Evolutionary conservation across 2,888 invertebrate species (phyloP), one percentile per base, ranked within the genome.

Genomic region (Rhorus exstirpatorius): DNA sequence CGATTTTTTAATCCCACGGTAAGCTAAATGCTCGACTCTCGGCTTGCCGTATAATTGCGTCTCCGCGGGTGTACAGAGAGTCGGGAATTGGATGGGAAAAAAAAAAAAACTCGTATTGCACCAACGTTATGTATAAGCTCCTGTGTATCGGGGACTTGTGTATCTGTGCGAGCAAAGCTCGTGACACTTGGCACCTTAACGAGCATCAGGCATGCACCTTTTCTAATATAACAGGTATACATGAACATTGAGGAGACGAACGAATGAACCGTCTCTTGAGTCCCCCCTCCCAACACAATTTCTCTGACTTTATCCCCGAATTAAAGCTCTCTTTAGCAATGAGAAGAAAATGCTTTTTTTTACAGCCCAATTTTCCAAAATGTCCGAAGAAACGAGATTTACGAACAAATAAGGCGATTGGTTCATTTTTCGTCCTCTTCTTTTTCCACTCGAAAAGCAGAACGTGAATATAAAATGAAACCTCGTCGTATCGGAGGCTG

Each of bases 181-280:
- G 78, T 82, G 81, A 78, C 81, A 82, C 81, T 82, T 82, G 78
- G 78, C 55, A 51, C 70, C 75, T 83, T 76, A 82, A 79, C 79
- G 82, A 83, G 82, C 79, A 71, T 55, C 75, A 76, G 79, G 63
- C 79, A 83, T 83, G 82, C 82, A 79, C 75, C 65, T 75, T 65
- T 65, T 46, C 60, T 74, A 49, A 44, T 67, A 41, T 67, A 61
- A 35, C 19, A 58, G 58, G 3, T 68, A 49, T 41, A 68, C 60
- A 61, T 24, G 41, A 17, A 31, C 31, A 55, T 14, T 24, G n/a
- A 19, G 24, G 65, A 68, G n/a, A 49, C 24, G 58, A 82, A 82
- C 70, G 65, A 82, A 82, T 71, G 79, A 79, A 82, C 79, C 63
- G 75, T 75, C 82, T 79, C 70, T 44, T 58, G 10, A 75, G 74